Evolutionary conservation across 2,888 invertebrate species (phyloP), one percentile per base, ranked within the genome.

Genomic region (Petrolisthes cinctipes): DNA sequence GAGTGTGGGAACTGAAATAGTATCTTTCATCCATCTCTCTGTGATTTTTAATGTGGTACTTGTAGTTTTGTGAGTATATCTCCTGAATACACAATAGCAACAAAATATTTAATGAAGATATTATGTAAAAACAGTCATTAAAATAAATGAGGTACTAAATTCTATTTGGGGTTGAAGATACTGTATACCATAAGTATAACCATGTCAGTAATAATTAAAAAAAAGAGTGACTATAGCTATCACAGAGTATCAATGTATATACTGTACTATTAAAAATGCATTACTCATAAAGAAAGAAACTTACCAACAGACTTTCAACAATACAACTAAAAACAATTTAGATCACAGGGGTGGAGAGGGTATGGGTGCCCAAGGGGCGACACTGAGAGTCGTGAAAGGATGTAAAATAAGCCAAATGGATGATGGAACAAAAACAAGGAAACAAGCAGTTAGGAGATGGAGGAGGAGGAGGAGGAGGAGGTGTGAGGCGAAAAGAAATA

Each of bases 71-170:
- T 81, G 81, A 82, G 81, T 82, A 82, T 82, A 82, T 82, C 66
- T 82, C 81, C 81, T 82, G 81, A 37, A 82, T 66, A 66, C 68
- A 66, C 5, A 23, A 66, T 17, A 23, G 51, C 23, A 66, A 82
- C 17, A 66, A 11, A 17, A 66, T 11, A 66, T 5, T 82, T 82
- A 61, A 66, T 82, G 14, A 82, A 54, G 4, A 80, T 20, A 81
- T 80, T 56, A 66, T 17, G 14, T 37, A 14, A 37, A 20, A 7
- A 66, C 81, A 82, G 23, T 82, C 81, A 82, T 23, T 82, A 82
- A 37, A 37, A 51, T 37, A 37, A 82, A 66, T 66, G 66, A 17
- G 20, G 81, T 82, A 82, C 81, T 82, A 82, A 82, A 82, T 82
- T 4, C 81, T 82, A 82, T 66, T 66, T 66, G 51, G 51, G 81